phyloP scores from a whole-genome alignment of 2,797 vertebrate genomes.

The Argyrosomus regius region DNA sequence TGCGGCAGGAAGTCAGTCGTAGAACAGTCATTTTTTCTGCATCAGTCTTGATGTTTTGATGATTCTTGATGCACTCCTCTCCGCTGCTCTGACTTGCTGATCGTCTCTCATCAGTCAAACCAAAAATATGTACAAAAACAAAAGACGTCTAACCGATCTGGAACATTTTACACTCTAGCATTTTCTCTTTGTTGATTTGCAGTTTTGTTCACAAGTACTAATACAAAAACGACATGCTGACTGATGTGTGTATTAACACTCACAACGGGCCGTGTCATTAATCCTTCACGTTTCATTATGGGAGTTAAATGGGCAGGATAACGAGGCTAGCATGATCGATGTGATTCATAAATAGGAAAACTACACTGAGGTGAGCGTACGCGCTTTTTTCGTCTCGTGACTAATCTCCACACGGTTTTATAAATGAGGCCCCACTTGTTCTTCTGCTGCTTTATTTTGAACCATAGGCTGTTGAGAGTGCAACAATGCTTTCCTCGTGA shows the following conservation, averaged over 20 bases:
- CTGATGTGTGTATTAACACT: conserved; percentile 30
- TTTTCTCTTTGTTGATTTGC: neutral
- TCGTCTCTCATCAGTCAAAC: neutral
- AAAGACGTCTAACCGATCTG: neutral
- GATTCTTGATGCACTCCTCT: neutral
- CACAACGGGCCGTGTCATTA: conserved; percentile 9
- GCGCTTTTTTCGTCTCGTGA: neutral
- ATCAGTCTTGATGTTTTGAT: neutral
- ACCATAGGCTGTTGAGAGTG: conserved; percentile 63
- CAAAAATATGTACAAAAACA: conserved; percentile 6
- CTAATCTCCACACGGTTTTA: conserved; percentile 12
- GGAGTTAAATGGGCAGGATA: conserved; percentile 4
- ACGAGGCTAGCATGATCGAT: neutral
- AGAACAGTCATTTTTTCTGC: neutral
- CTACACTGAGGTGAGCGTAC: neutral
- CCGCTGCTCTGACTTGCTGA: neutral
- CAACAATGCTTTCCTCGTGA: conserved; percentile 53
- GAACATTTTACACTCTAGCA: neutral
- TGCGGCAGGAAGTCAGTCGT: neutral
- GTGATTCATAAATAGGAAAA: neutral
- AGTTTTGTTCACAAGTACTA: neutral
- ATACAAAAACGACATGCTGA: neutral
- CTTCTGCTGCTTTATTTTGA: conserved; percentile 77
- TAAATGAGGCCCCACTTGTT: conserved; percentile 64
- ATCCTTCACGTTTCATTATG: conserved; percentile 24